These are phyloP conservation scores for Nothura maculosa DNA, from an alignment of 2,797 vertebrate species.

Conservation along the genomic window DNA sequence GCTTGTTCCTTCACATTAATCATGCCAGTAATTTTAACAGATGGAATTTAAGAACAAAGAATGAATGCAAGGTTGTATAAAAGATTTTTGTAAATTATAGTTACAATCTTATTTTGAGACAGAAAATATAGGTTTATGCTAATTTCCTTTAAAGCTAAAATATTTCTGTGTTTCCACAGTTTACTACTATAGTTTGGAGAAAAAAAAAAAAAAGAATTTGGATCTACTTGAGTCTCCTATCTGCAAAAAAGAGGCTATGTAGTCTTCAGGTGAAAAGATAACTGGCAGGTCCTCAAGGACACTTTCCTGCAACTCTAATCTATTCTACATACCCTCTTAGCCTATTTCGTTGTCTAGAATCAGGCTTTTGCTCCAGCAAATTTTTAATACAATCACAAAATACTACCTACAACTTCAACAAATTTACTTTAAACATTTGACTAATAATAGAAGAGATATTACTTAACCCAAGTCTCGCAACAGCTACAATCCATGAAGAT, in stretches of 20 bases:
- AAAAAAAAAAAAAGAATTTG: not conserved
- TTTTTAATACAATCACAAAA: not conserved
- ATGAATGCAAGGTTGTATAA: not conserved
- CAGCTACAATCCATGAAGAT: not conserved
- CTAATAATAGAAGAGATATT: not conserved
- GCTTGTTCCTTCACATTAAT: not conserved
- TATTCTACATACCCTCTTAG: not conserved
- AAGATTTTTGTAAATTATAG: not conserved
- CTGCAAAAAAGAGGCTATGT: not conserved
- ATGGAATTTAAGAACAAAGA: not conserved
- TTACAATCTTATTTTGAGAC: not conserved
- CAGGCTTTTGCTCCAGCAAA: not conserved
- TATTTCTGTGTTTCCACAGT: not conserved
- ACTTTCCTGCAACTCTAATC: not conserved
- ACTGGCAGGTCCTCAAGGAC: not conserved
- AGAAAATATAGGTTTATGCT: not conserved
- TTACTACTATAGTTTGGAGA: not conserved
- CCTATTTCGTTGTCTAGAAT: not conserved
- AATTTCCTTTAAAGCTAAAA: not conserved
- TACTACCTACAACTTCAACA: not conserved
- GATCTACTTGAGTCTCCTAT: not conserved
- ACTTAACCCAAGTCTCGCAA: not conserved
- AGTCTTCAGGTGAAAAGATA: not conserved
- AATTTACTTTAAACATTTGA: not conserved
- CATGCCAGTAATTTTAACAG: not conserved